Base-by-base conservation (phyloP, 2,113 vertebrate genomes). In the Nesogale talazaci region DNA sequence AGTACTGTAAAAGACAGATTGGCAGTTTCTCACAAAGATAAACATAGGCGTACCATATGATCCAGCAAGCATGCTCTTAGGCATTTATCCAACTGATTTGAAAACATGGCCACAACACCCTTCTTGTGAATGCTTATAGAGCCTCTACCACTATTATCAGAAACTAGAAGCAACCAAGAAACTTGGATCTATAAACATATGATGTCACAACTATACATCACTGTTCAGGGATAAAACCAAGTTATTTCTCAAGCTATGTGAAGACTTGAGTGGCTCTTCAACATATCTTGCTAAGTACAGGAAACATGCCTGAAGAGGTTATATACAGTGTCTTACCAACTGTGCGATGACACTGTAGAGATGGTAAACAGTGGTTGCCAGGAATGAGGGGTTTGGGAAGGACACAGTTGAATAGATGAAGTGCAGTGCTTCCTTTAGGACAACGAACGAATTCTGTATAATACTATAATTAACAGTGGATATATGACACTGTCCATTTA, bases 131-230 rank as follows among this genome's bases (percentile, higher is more conserved):
- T 65, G 29, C 67, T 89, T 94, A 57, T 17, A 69, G n/a, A 14
- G 86, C 4, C 22, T 93, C 88, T 82, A 89, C 65, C 17, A 89
- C 9, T 84, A 59, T 82, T n/a, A 36, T 1, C 72, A 40, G 34
- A 91, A 89, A 61, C 36, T 89, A 65, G 80, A 93, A 91, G n/a
- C 16, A 91, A 89, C 27, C 67, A 87, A 78, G 69, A 81, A 29
- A n/a, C n/a, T n/a, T 82, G 46, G 88, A 36, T 27, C 17, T 36
- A 88, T 23, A 82, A 31, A 69, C n/a, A 65, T 56, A 72, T 10
- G 40, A 40, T 86, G 80, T 42, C 76, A 76, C 17, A 80, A 56
- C 46, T 76, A 52, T 31, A 56, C 31, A 88, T 38, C 83, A 38
- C 15, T 78, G 67, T 46, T 83, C 34, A 72, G 25, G n/a, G 72